Evolutionary conservation across 2,888 invertebrate genomes (phyloP), one percentile per base, ranked within the genome.

Genomic region (Dryomyza anilis): DNA sequence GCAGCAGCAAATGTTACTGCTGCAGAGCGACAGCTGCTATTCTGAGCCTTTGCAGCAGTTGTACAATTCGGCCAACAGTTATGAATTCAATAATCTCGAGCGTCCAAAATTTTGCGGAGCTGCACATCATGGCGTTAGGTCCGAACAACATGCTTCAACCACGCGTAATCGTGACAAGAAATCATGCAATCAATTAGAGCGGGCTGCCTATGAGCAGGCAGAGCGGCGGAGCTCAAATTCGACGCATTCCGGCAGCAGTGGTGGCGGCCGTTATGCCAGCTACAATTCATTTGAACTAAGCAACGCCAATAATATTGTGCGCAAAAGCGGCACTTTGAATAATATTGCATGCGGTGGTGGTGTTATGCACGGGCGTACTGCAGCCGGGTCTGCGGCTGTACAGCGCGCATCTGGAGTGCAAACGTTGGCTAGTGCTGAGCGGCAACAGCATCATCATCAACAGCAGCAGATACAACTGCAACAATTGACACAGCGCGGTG

Each of bases 41-140:
- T 83, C 84, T 0, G 84, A 83, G 61, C 83, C 83, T 12, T 69
- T 82, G 46, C 75, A 79, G 58, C 75, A 75, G 63, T 73, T 72
- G 10, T n/a, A 45, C 29, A 53, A 60, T 52, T 33, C 53, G 33
- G 16, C 61, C 7, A 72, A 73, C 21, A 77, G 73, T 43, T 83
- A 78, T 68, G 83, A 83, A 48, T 88, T 88, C 70, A 89, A 89
- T 53, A 86, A 86, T 68, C 86, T 87, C 69, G 90, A 91, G 71
- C 84, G 89, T 39, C 88, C 88, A 2, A 84, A 85, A 64, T 86
- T 86, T 68, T 74, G 46, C 45, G 12, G 62, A 60, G 21, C n/a
- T 48, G 10, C 21, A 16, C 14, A 30, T 21, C 63, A 19, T 67
- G 76, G 78, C 29, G 71, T 71, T 55, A 76, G 76, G 73, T 67